Conservation (phyloP, 2,113 vertebrate genomes). For the Zootoca vivipara region DNA sequence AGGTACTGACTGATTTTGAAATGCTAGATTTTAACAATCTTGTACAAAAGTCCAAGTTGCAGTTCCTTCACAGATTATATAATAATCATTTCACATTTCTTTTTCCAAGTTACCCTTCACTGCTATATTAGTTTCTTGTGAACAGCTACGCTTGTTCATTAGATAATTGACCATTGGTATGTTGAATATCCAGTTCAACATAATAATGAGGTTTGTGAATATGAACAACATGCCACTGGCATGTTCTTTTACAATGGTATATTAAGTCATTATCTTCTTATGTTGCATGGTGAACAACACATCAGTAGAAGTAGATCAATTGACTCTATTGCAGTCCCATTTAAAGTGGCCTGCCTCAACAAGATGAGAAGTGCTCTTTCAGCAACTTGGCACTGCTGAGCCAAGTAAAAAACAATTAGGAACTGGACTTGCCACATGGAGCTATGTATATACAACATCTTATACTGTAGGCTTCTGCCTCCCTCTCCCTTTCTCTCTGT, state of each 20-base stretch:
- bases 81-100: constrained; percentile 21
- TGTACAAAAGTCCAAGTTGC: constrained; percentile 16
- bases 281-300: not conserved
- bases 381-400: not conserved
- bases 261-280: not conserved
- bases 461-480: not conserved
- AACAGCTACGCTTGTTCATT: not conserved
- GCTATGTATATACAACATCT: not conserved
- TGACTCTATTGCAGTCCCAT: not conserved
- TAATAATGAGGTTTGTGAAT: not conserved
- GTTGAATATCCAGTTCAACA: accelerated
- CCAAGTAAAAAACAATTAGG: not conserved
- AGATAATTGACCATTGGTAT: accelerated
- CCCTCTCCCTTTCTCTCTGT: not conserved
- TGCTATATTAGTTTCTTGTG: not conserved
- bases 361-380: not conserved
- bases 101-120: not conserved
- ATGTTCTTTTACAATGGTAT: not conserved
- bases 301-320: not conserved
- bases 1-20: constrained; percentile 9
- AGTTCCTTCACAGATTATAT: constrained; percentile 6
- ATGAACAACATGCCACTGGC: not conserved
- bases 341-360: not conserved
- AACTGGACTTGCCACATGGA: not conserved
- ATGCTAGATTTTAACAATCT: constrained; percentile 38